Evolutionary conservation across 2,888 invertebrate genomes (phyloP).

Genomic region (Rhagonycha lutea): DNA sequence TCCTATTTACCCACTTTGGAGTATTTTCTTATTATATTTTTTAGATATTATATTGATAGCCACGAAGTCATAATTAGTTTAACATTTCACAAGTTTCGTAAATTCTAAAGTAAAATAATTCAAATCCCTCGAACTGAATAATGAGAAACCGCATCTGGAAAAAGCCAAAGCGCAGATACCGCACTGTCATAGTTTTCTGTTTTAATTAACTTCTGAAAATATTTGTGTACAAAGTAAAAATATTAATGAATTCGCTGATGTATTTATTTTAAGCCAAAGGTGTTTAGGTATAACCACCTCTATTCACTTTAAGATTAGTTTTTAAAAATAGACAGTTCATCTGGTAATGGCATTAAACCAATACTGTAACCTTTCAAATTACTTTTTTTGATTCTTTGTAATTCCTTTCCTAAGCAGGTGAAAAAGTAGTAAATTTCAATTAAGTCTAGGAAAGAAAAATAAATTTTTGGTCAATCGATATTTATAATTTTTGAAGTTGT

Average conservation of each 20-base stretch:
- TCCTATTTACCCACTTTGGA: too few relatives aligned
- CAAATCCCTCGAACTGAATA: not conserved
- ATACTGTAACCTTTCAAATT: slow-evolving; percentile 21
- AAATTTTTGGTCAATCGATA: not conserved
- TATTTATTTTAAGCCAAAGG: slow-evolving; percentile 29
- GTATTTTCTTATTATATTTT: too few relatives aligned
- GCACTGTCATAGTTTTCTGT: not conserved
- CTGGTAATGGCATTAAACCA: slow-evolving; percentile 28
- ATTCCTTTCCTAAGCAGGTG: not conserved
- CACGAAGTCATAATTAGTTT: too few relatives aligned
- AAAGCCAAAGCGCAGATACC: not conserved
- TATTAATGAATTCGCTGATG: slow-evolving; percentile 34
- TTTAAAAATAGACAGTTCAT: slow-evolving; percentile 19
- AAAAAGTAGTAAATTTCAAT: not conserved
- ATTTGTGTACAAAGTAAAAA: not conserved
- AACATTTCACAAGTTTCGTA: not conserved
- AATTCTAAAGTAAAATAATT: not conserved
- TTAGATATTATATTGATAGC: too few relatives aligned
- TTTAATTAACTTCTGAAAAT: not conserved
- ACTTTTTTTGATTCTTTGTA: not conserved
- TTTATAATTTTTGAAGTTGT: not conserved
- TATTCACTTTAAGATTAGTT: slow-evolving; percentile 5
- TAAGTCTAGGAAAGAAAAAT: not conserved
- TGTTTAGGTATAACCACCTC: slow-evolving; percentile 16
- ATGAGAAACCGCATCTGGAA: not conserved